Evolutionary conservation across 2,797 vertebrate genomes (phyloP).

Genomic region (Limosa lapponica): DNA sequence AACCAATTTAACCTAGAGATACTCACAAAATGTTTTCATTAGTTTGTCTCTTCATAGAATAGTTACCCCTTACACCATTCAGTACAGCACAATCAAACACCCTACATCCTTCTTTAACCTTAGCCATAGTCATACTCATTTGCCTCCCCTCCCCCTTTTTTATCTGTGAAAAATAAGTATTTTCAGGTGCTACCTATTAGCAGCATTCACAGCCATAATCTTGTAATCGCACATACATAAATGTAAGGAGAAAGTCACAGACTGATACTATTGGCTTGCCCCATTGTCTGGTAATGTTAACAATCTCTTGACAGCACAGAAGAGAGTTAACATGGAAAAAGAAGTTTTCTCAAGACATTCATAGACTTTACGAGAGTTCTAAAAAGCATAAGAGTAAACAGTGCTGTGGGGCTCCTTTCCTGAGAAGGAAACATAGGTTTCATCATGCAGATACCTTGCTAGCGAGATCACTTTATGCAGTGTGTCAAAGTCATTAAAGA

Average conservation of each 20-base stretch:
- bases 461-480: neutral
- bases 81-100: neutral
- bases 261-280: neutral
- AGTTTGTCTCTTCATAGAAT: neutral
- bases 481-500: neutral
- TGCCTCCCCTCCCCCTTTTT: accelerated
- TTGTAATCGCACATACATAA: neutral
- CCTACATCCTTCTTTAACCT: neutral
- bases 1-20: neutral
- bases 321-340: neutral
- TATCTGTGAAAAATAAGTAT: neutral
- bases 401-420: neutral
- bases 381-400: neutral
- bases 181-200: neutral
- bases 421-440: neutral
- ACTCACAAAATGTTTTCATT: neutral
- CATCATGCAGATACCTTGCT: neutral
- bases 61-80: accelerated
- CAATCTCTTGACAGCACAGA: neutral
- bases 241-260: neutral
- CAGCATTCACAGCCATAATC: neutral
- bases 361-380: neutral
- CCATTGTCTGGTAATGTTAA: neutral
- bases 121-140: accelerated
- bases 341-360: neutral